These are phyloP conservation scores for Pelobates cultripes DNA, from an alignment of 2,797 vertebrate species.

Conservation along the genomic window DNA sequence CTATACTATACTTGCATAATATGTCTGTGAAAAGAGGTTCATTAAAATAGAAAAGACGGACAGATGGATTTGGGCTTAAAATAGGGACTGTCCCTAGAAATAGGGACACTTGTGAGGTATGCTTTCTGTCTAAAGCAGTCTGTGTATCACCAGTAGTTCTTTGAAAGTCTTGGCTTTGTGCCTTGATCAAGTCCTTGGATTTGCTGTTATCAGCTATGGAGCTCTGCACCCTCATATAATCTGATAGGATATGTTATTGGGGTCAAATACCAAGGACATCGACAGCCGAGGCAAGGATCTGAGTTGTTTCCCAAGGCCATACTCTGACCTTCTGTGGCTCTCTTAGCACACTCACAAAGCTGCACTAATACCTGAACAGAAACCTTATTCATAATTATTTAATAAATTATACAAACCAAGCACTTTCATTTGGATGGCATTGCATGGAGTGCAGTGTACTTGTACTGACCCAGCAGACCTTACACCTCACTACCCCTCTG, in stretches of 20 bases:
- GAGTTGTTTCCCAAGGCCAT: slow-evolving; percentile 6
- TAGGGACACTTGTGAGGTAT: too few relatives aligned
- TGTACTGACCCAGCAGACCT: too few relatives aligned
- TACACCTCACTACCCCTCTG: too few relatives aligned
- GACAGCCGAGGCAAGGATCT: slow-evolving; percentile 15
- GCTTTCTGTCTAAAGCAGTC: neutral
- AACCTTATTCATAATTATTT: too few relatives aligned
- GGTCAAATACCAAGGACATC: slow-evolving; percentile 51
- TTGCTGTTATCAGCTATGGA: slow-evolving; percentile 42
- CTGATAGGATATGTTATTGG: slow-evolving; percentile 46
- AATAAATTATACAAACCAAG: too few relatives aligned
- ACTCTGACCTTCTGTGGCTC: neutral
- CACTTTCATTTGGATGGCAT: too few relatives aligned
- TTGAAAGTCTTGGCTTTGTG: slow-evolving; percentile 31
- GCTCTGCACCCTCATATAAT: slow-evolving; percentile 50
- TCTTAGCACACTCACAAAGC: neutral
- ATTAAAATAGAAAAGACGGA: too few relatives aligned
- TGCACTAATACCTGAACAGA: neutral
- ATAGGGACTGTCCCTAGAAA: too few relatives aligned
- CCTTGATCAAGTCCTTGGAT: slow-evolving; percentile 39
- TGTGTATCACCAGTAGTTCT: slow-evolving; percentile 22
- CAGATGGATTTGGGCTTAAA: too few relatives aligned
- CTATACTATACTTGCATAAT: too few relatives aligned
- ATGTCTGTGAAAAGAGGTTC: too few relatives aligned
- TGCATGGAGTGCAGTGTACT: too few relatives aligned